Percentiles rank a stretch among this genome's conserved stretches.
phyloP scores from a whole-genome alignment of 2,888 invertebrate species.

The Notodromas monacha region DNA sequence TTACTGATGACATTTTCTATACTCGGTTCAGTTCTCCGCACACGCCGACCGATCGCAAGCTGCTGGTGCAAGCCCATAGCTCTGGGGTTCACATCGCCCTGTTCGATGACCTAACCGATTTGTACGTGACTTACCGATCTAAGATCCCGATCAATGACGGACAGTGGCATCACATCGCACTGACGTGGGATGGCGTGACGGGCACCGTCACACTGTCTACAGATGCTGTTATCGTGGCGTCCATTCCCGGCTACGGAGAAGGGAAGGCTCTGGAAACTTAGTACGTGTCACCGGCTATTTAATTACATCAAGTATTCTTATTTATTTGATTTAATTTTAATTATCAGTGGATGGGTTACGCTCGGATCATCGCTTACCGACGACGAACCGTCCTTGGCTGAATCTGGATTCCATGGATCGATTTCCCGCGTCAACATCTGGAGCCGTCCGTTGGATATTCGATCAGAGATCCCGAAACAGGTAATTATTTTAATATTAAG shows the following conservation, averaged over 20 bases:
- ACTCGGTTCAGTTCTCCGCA: slow-evolving; percentile 17
- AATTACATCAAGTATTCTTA: background rate
- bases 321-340: slow-evolving; percentile 10
- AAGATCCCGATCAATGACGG: slow-evolving; percentile 79
- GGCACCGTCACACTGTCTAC: slow-evolving; percentile 63
- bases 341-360: slow-evolving; percentile 60
- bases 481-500: too few relatives aligned
- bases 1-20: background rate
- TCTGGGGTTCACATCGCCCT: slow-evolving; percentile 69
- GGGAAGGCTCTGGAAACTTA: slow-evolving; percentile 28
- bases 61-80: slow-evolving; percentile 64
- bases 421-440: slow-evolving; percentile 76
- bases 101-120: slow-evolving; percentile 55
- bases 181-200: slow-evolving; percentile 67
- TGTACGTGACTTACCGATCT: slow-evolving; percentile 59
- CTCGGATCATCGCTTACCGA: slow-evolving; percentile 58
- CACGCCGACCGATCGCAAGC: slow-evolving; percentile 30
- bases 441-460: slow-evolving; percentile 61
- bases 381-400: slow-evolving; percentile 31
- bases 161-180: slow-evolving; percentile 78
- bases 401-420: slow-evolving; percentile 77
- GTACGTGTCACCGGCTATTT: background rate
- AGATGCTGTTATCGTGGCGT: slow-evolving; percentile 79
- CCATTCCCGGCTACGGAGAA: slow-evolving; percentile 53
- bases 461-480: slow-evolving; percentile 69